These are phyloP conservation scores for Indicator maculatus DNA, from an alignment of 2,113 vertebrate genomes.

Conservation along the genomic window DNA sequence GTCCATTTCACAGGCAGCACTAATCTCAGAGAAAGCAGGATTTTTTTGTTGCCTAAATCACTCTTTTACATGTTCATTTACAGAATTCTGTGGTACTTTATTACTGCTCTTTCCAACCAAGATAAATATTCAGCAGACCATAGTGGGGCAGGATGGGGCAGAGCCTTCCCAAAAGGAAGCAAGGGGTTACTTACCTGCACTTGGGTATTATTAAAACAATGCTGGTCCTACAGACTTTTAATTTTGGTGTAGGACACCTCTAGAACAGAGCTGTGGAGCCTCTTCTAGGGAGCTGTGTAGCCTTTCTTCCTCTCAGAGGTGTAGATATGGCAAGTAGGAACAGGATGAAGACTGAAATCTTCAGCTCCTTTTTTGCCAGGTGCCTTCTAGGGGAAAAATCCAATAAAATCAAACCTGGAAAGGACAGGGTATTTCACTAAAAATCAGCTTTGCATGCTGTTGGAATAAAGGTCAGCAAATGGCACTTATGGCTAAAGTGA, in stretches of 20 bases:
- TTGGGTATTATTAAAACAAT: background rate
- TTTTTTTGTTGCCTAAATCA: background rate
- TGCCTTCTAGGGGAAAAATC: background rate
- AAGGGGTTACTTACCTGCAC: constrained; percentile 9
- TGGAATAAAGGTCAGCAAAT: constrained; percentile 12
- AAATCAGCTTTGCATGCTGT: background rate
- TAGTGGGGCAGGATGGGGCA: background rate
- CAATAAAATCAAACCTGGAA: background rate
- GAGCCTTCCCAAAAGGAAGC: background rate
- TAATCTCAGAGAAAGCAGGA: background rate
- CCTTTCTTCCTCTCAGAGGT: background rate
- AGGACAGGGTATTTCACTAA: background rate
- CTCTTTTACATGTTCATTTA: background rate
- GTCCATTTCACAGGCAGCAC: background rate
- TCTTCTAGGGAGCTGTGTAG: background rate
- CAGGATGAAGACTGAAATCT: background rate
- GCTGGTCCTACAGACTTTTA: background rate
- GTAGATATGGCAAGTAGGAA: background rate
- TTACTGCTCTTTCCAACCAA: background rate
- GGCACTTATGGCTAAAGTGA: constrained; percentile 51
- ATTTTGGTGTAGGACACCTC: background rate
- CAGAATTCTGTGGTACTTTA: background rate
- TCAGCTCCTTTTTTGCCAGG: background rate
- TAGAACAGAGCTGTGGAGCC: background rate
- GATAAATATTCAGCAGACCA: background rate